These are phyloP conservation scores for Nasonia oneida DNA, from an alignment of 2,888 invertebrate species.

Conservation along the genomic window DNA sequence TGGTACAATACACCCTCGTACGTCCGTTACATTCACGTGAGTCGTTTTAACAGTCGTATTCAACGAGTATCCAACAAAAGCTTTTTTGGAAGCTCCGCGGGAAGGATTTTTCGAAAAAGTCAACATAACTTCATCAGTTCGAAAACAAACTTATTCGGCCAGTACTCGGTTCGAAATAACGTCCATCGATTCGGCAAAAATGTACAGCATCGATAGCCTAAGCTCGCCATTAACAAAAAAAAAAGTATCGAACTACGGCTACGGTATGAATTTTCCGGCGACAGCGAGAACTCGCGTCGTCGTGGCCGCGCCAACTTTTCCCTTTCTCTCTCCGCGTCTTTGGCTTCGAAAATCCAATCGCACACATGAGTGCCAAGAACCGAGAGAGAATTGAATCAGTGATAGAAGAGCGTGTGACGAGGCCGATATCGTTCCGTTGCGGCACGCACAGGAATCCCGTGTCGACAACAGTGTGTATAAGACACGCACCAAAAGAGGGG, in stretches of 20 bases:
- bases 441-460: not conserved
- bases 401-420: not conserved
- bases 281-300: not conserved
- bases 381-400: conserved; percentile 31
- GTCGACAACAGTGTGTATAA: not conserved
- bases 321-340: not conserved
- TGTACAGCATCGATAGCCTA: not conserved
- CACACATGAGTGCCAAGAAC: not conserved
- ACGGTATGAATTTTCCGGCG: conserved; percentile 7
- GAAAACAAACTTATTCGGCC: too few relatives aligned
- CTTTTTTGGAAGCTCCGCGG: too few relatives aligned
- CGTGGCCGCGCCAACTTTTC: conserved; percentile 9
- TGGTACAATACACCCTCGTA: too few relatives aligned
- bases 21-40: too few relatives aligned
- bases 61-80: too few relatives aligned
- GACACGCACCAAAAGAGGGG: not conserved
- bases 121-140: too few relatives aligned
- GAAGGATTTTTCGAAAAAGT: too few relatives aligned
- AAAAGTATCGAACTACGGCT: not conserved
- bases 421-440: not conserved
- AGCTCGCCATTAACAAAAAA: not conserved
- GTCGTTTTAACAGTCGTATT: too few relatives aligned
- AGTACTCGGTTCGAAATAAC: too few relatives aligned
- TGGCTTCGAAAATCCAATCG: conserved; percentile 10
- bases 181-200: too few relatives aligned